Evolutionary conservation across 2,888 invertebrate genomes (phyloP).

Genomic region (Parasteatoda lunata): DNA sequence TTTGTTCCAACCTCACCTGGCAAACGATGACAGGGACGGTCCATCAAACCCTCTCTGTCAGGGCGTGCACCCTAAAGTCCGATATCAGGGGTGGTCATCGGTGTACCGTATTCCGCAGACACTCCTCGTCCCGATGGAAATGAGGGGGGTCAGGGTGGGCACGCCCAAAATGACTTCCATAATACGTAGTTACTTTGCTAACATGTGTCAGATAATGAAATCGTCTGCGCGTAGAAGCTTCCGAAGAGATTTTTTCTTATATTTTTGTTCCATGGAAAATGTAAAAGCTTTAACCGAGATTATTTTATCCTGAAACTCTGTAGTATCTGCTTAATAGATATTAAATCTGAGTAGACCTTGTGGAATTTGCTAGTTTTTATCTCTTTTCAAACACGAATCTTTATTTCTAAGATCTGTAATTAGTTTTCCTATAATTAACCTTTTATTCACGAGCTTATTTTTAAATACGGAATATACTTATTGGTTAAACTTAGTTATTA

Average conservation of each 20-base stretch:
- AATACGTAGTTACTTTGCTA: slow-evolving; percentile 48
- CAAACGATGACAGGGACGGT: slow-evolving; percentile 4
- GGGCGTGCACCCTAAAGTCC: slow-evolving; percentile 26
- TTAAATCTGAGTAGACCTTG: no score
- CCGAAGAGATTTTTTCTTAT: slow-evolving; percentile 23
- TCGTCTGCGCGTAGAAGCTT: slow-evolving; percentile 22
- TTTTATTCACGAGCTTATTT: no score
- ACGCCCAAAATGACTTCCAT: slow-evolving; percentile 52
- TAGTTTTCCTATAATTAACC: no score
- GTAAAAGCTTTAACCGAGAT: background rate
- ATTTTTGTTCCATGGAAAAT: background rate
- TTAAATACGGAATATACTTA: no score
- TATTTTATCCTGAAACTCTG: no score
- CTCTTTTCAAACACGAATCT: no score
- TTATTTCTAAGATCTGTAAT: no score
- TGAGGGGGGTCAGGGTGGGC: slow-evolving; percentile 5
- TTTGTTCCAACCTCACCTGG: background rate
- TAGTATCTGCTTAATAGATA: no score
- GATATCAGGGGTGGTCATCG: slow-evolving; percentile 6
- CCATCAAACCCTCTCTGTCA: slow-evolving; percentile 7
- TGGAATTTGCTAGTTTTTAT: no score
- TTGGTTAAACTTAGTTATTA: no score
- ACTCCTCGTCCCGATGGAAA: slow-evolving; percentile 11
- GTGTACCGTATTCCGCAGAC: background rate
- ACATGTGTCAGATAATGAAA: slow-evolving; percentile 64